A percentile compares a stretch with the other conserved stretches of the same genome.
Conservation (phyloP, 2,888 invertebrate genomes). For the Tholera decimalis region DNA sequence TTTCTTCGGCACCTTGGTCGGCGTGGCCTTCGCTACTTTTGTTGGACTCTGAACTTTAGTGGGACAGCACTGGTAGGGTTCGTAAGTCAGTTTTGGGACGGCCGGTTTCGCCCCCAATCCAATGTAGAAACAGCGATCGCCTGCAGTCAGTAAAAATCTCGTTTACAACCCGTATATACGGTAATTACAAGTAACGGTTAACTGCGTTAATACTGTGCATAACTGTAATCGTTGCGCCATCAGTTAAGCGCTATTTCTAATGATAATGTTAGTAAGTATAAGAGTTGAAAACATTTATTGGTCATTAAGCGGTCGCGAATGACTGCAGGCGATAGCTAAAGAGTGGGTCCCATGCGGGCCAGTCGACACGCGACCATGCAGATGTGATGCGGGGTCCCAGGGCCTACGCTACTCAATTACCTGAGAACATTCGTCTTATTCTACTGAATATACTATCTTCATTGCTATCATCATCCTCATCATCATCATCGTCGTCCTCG, state of each 20-base stretch:
- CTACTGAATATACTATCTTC: slow-evolving; percentile 89
- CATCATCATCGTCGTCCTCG: slow-evolving; percentile 80
- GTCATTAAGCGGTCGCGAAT: slow-evolving; percentile 89
- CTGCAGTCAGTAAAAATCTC: slow-evolving; percentile 98
- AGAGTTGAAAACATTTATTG: slow-evolving; percentile 89
- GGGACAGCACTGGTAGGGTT: slow-evolving; percentile 98
- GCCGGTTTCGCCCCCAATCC: slow-evolving; percentile 97
- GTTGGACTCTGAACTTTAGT: slow-evolving; percentile 95
- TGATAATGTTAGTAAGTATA: slow-evolving; percentile 89
- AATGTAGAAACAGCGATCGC: slow-evolving; percentile 99
- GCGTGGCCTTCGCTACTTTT: slow-evolving; percentile 95
- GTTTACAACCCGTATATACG: slow-evolving; percentile 91
- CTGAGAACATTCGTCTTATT: slow-evolving; percentile 90
- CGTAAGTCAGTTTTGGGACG: slow-evolving; percentile 95
- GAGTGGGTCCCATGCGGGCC: slow-evolving; percentile 87
- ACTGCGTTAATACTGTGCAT: slow-evolving; percentile 89
- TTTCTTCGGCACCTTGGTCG: slow-evolving; percentile 92
- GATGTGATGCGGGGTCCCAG: slow-evolving; percentile 83
- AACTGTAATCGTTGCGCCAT: slow-evolving; percentile 79
- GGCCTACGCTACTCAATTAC: slow-evolving; percentile 85
- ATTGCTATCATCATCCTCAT: slow-evolving; percentile 88
- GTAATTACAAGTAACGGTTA: slow-evolving; percentile 82
- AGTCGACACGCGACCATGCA: slow-evolving; percentile 84
- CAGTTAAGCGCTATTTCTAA: slow-evolving; percentile 88
- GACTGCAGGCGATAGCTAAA: slow-evolving; percentile 93